A percentile compares a stretch with the other conserved stretches of the same genome.
phyloP scores from a whole-genome alignment of 2,888 invertebrate species.

The Andricus quercusramuli region DNA sequence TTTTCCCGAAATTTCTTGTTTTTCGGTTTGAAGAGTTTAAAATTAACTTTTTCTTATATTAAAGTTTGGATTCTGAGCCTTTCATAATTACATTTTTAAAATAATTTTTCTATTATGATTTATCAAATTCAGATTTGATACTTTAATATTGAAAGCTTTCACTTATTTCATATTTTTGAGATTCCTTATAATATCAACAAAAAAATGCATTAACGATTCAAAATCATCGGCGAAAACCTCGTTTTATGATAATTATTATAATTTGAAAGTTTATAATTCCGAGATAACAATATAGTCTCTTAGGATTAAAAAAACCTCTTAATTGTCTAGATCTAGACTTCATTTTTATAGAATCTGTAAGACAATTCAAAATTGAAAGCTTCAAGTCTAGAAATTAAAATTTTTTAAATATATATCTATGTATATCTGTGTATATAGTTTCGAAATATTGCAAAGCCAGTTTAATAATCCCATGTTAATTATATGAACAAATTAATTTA shows the following conservation, averaged over 20 bases:
- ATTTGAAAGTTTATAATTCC: background rate
- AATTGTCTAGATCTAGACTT: slow-evolving; percentile 25
- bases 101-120: too few species aligned
- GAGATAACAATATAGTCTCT: slow-evolving; percentile 3
- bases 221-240: background rate
- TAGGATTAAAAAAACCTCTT: background rate
- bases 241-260: background rate
- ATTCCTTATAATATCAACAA: too few species aligned
- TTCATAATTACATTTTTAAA: too few species aligned
- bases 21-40: too few species aligned
- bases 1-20: too few species aligned
- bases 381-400: slow-evolving; percentile 1
- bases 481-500: slow-evolving; percentile 11
- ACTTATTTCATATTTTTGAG: too few species aligned
- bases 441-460: background rate
- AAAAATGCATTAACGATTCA: background rate
- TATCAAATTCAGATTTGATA: too few species aligned
- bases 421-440: slow-evolving; percentile 2
- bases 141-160: too few species aligned
- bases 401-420: background rate
- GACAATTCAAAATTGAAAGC: background rate
- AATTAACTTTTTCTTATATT: too few species aligned
- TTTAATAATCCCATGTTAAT: slow-evolving; percentile 12
- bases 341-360: background rate
- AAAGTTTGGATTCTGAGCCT: too few species aligned